Percentiles rank a stretch among this genome's conserved stretches.
Conservation (phyloP, 2,888 invertebrate genomes). For the Limnephilus rhombicus region DNA sequence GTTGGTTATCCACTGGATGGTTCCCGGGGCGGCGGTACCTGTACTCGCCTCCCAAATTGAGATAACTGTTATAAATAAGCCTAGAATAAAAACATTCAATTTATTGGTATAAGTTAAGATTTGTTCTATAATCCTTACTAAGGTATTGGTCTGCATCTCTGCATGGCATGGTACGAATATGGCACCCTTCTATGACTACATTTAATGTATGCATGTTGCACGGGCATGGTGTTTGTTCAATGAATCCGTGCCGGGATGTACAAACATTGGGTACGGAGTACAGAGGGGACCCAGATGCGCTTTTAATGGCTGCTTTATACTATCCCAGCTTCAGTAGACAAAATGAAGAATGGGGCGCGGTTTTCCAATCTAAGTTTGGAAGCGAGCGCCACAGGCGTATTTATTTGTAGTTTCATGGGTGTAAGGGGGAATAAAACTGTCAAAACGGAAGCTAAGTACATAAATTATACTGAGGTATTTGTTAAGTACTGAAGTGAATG, state of each 20-base stretch:
- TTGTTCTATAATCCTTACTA: neutral
- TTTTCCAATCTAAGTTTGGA: slow-evolving; percentile 4
- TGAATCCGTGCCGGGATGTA: neutral
- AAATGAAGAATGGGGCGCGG: neutral
- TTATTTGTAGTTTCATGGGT: neutral
- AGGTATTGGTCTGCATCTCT: neutral
- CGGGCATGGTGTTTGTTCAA: neutral
- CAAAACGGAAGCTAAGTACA: neutral
- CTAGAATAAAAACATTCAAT: too few species aligned
- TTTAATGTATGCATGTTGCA: neutral
- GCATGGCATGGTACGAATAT: neutral
- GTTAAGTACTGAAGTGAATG: neutral
- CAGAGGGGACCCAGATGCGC: neutral
- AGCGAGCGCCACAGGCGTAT: neutral
- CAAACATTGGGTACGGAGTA: neutral
- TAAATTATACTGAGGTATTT: neutral
- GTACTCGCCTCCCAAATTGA: too few species aligned
- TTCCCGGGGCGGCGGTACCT: too few species aligned
- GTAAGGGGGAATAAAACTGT: neutral
- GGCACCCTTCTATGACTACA: neutral
- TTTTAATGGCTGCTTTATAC: slow-evolving; percentile 2
- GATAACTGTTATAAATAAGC: too few species aligned
- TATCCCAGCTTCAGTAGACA: neutral
- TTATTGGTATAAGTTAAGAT: neutral
- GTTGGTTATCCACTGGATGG: too few species aligned